Evolutionary conservation across 2,113 vertebrate species (phyloP).

Genomic region (Rhinoptilus africanus): DNA sequence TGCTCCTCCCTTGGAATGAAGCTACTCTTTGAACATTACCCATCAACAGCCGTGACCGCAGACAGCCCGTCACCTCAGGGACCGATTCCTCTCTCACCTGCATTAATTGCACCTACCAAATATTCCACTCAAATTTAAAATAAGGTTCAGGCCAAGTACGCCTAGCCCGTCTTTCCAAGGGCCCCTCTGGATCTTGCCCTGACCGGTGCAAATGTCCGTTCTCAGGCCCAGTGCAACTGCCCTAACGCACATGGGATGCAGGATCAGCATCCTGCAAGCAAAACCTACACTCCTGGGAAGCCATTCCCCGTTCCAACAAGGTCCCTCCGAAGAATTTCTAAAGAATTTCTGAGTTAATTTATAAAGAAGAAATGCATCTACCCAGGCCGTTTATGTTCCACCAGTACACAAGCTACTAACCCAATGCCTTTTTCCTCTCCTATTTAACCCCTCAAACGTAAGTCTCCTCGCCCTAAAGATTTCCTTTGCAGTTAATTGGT

Average conservation of each 20-base stretch:
- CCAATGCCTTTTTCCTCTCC: neutral
- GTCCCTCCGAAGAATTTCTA: neutral
- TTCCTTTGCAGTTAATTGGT: neutral
- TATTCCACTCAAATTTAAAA: neutral
- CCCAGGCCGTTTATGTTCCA: neutral
- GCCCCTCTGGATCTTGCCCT: neutral
- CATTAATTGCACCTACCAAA: neutral
- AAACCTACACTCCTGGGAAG: neutral
- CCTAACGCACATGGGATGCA: neutral
- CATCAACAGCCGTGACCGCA: rapidly evolving
- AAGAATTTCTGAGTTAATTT: neutral
- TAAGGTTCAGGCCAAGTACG: neutral
- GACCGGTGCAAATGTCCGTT: neutral
- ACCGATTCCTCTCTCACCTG: neutral
- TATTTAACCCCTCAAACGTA: neutral
- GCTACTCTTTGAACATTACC: rapidly evolving
- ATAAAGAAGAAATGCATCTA: neutral
- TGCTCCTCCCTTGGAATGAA: neutral
- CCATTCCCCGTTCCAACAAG: neutral
- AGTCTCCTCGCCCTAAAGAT: neutral
- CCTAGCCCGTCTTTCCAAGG: neutral
- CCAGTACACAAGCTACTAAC: neutral
- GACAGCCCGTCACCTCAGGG: neutral
- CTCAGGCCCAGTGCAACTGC: no score
- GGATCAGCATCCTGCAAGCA: neutral